phyloP scores from a whole-genome alignment of 2,797 vertebrate genomes.

The Poeciliopsis infans region DNA sequence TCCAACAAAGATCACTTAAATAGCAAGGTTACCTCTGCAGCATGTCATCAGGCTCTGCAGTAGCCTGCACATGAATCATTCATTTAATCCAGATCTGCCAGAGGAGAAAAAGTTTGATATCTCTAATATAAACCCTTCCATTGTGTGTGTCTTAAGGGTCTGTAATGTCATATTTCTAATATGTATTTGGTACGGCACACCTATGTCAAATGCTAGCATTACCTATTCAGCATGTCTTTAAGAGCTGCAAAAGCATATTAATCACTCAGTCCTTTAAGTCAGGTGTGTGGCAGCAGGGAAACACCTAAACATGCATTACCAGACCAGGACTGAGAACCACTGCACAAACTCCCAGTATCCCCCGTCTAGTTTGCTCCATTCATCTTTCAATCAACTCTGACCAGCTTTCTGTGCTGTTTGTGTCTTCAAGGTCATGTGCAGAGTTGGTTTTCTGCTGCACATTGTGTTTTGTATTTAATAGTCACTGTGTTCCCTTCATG shows the following conservation, averaged over 20 bases:
- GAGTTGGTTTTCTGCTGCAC: not conserved
- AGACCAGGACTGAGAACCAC: not conserved
- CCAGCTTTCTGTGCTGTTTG: not conserved
- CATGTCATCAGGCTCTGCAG: not conserved
- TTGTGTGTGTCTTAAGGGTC: not conserved
- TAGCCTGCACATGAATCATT: not conserved
- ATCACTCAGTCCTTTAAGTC: not conserved
- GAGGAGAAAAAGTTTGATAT: not conserved
- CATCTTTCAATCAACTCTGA: conserved; percentile 3
- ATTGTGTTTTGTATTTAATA: not conserved
- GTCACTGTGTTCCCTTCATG: not conserved
- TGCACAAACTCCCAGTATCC: not conserved
- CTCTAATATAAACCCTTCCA: not conserved
- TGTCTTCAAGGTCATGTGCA: not conserved
- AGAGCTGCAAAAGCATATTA: not conserved
- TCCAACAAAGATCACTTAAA: not conserved
- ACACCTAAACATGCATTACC: not conserved
- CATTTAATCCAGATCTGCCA: not conserved
- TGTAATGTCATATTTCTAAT: not conserved
- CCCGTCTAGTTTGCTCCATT: not conserved
- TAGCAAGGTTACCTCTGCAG: not conserved
- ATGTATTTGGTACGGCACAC: not conserved
- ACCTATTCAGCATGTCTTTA: not conserved
- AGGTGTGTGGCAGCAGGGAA: not conserved
- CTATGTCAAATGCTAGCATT: not conserved